Conservation (phyloP, 2,113 vertebrate species). For the Enhydra lutris region DNA sequence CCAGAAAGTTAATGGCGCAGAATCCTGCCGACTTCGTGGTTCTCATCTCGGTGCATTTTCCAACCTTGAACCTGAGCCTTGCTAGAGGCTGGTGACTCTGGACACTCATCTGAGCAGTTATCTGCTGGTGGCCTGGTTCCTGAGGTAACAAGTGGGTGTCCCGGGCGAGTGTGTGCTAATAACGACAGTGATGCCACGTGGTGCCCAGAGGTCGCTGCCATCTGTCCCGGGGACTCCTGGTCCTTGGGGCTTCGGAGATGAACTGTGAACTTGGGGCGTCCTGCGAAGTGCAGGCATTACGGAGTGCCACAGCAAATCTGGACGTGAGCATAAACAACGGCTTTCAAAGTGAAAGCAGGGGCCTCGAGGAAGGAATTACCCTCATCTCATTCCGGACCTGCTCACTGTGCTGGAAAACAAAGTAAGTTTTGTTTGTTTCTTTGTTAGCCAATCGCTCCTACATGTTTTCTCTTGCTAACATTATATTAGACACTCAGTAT, state of each 20-base stretch:
- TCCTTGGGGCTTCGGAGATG: constrained; percentile 17
- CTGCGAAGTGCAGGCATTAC: constrained; percentile 31
- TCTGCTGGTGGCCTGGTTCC: not conserved
- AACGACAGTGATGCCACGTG: constrained; percentile 39
- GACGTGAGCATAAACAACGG: constrained; percentile 45
- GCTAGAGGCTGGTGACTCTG: not conserved
- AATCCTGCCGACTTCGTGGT: not conserved
- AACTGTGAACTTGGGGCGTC: constrained; percentile 68
- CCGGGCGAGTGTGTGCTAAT: not conserved
- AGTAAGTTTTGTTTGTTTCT: constrained; percentile 78
- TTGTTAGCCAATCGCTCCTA: constrained; percentile 44
- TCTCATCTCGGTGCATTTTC: constrained; percentile 8
- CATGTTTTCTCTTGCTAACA: constrained; percentile 59
- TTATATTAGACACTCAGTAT: not conserved
- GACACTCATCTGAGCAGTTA: not conserved
- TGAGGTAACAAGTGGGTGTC: constrained; percentile 53
- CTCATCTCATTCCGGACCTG: constrained; percentile 60
- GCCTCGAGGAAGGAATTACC: constrained; percentile 64
- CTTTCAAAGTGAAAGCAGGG: constrained; percentile 79
- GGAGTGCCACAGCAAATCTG: constrained; percentile 27
- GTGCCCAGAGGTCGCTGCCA: constrained; percentile 66
- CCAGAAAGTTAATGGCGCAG: not conserved
- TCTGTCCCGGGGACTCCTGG: constrained; percentile 53
- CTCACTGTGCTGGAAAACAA: constrained; percentile 68
- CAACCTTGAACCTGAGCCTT: constrained; percentile 50